phyloP scores from a whole-genome alignment of 2,888 invertebrate genomes.

The Drosophila ezoana region DNA sequence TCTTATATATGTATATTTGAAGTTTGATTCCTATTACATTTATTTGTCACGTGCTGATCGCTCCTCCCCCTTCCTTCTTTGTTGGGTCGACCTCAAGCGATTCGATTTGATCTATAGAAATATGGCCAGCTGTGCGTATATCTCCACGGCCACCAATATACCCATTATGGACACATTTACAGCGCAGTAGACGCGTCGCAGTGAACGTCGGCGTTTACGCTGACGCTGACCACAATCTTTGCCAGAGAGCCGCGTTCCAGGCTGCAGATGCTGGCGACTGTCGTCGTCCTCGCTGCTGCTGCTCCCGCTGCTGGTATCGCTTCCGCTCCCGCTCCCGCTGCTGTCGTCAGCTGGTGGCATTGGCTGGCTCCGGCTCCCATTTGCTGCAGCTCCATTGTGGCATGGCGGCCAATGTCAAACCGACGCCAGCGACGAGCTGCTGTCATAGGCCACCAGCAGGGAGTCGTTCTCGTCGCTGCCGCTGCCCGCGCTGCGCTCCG shows the following conservation, averaged over 20 bases:
- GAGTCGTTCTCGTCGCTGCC: conserved; percentile 85
- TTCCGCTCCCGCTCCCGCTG: conserved; percentile 22
- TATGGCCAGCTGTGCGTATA: conserved; percentile 84
- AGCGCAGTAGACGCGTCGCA: conserved; percentile 83
- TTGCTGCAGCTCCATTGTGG: conserved; percentile 77
- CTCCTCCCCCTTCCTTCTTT: neutral
- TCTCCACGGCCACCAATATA: conserved; percentile 83
- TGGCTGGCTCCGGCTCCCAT: conserved; percentile 36
- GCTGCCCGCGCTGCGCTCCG: conserved; percentile 84
- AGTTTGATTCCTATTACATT: neutral
- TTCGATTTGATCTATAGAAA: conserved; percentile 67
- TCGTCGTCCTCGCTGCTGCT: conserved; percentile 27
- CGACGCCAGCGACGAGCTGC: conserved; percentile 84
- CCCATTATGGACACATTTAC: conserved; percentile 83
- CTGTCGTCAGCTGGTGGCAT: conserved; percentile 19
- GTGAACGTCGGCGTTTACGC: conserved; percentile 80
- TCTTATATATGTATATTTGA: neutral
- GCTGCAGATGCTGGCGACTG: conserved; percentile 53
- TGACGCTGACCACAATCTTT: conserved; percentile 79
- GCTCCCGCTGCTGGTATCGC: conserved; percentile 31
- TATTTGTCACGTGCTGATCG: conserved; percentile 20
- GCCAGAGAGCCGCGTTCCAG: conserved; percentile 58
- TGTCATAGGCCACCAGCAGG: conserved; percentile 84
- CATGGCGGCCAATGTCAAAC: conserved; percentile 85
- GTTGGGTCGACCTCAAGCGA: neutral